phyloP scores from a whole-genome alignment of 2,888 invertebrate species.

The Parapristionchus giblindavisi region DNA sequence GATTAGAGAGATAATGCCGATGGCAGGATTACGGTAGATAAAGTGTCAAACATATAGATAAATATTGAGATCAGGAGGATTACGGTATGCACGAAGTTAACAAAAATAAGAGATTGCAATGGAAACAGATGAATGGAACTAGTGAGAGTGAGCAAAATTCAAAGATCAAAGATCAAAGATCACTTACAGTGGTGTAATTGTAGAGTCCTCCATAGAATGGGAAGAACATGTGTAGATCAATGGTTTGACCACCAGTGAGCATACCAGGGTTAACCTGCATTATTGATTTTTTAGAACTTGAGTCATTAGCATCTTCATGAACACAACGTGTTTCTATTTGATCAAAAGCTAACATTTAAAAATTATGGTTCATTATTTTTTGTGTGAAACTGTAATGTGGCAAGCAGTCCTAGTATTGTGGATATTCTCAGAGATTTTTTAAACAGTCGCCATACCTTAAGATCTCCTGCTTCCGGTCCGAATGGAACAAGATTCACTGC shows the following conservation, averaged over 20 bases:
- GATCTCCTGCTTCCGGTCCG: constrained; percentile 67
- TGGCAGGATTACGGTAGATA: too few relatives aligned
- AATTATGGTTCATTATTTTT: too few relatives aligned
- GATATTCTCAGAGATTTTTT: too few relatives aligned
- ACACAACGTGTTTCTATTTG: background rate
- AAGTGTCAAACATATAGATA: too few relatives aligned
- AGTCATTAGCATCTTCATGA: background rate
- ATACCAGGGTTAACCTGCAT: constrained; percentile 58
- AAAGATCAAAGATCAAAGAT: background rate
- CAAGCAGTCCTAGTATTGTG: too few relatives aligned
- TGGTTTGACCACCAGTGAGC: constrained; percentile 66
- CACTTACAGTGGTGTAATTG: constrained; percentile 67
- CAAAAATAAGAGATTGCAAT: too few relatives aligned
- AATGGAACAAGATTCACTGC: constrained; percentile 65
- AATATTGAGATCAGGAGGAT: too few relatives aligned
- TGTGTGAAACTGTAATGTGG: too few relatives aligned
- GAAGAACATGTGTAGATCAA: constrained; percentile 68
- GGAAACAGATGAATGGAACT: too few relatives aligned
- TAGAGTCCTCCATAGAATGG: constrained; percentile 68
- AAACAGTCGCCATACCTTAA: constrained; percentile 45
- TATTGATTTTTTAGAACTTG: background rate
- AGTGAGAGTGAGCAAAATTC: background rate
- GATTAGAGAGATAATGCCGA: too few relatives aligned
- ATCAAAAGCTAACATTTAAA: background rate
- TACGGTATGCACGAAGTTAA: too few relatives aligned